A percentile compares a stretch with the other conserved stretches of the same genome.
phyloP scores from a whole-genome alignment of 2,797 vertebrate genomes.

The Acanthiza pusilla region DNA sequence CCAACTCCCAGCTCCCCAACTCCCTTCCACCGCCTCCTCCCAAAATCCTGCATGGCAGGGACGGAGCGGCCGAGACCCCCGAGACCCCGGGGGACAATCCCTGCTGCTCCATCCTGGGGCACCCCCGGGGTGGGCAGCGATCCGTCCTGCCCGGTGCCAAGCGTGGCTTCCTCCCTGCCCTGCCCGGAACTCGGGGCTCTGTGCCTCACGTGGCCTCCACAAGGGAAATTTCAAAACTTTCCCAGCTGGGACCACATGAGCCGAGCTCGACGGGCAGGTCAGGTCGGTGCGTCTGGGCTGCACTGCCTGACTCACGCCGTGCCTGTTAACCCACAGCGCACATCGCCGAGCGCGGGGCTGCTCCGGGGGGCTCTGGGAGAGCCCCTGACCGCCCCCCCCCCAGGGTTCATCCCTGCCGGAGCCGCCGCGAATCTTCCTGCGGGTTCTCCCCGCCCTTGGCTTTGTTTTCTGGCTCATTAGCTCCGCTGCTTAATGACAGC shows the following conservation, averaged over 20 bases:
- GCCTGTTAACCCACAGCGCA: fast-evolving
- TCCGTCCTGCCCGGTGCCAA: fast-evolving
- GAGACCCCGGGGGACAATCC: fast-evolving
- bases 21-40: background rate
- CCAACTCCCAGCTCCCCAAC: conserved; percentile 30
- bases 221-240: conserved; percentile 11
- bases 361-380: background rate
- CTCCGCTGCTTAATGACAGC: background rate
- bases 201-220: background rate
- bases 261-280: background rate
- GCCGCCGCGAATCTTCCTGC: background rate
- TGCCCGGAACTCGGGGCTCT: background rate
- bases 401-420: background rate
- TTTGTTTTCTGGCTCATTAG: conserved; percentile 15
- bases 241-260: background rate
- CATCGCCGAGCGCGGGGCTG: background rate
- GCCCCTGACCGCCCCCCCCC: background rate
- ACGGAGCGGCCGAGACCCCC: background rate
- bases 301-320: background rate
- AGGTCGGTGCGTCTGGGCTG: background rate
- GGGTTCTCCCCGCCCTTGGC: background rate
- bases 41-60: background rate
- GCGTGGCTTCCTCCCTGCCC: background rate
- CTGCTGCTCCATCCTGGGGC: fast-evolving
- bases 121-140: fast-evolving